Evolutionary conservation across 2,113 vertebrate genomes (phyloP), one percentile per base, ranked within the genome.

Genomic region (Protobothrops mucrosquamatus): DNA sequence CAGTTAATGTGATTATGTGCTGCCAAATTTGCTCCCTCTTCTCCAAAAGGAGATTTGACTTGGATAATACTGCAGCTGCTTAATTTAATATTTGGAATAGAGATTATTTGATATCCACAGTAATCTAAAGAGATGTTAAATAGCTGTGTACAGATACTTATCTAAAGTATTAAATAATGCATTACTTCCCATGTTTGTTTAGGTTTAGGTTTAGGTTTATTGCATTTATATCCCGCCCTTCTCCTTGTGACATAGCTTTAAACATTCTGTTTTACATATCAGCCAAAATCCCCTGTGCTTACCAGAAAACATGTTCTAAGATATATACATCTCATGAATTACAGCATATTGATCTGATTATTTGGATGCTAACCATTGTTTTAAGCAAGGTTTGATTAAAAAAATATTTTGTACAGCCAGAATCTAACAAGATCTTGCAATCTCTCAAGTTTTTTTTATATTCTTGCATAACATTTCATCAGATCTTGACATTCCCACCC

Each of bases 51-150:
- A 81, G 34, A 39, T 34, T 39, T 34, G 69, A 81, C 34, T 81
- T 81, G 34, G 69, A 81, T 81, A 81, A 39, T 81, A 64, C 4
- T 64, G 12, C 12, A 81, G 69, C 69, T 81, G 34, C 69, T 89
- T 20, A 7, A 85, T 24, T 3, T 23, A 46, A 39, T 8, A 48
- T 90, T 96, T 61, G 20, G 86, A 43, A 88, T 93, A 52, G 92
- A 87, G 46, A 89, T 56, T 92, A 93, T 94, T 54, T 94, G 51
- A 81, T 94, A 89, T 91, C 59, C 93, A 34, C 93, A 52, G 46
- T 87, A 86, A 89, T 39, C n/a, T 43, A 93, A 91, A 74, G 81
- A 20, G 54, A 0, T 1, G 57, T 93, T 51, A 51, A 85, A 29
- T 11, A 34, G 20, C 52, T 51, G 6, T 22, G 48, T 51, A 51